phyloP scores from a whole-genome alignment of 2,797 vertebrate species.

The Artibeus lituratus region DNA sequence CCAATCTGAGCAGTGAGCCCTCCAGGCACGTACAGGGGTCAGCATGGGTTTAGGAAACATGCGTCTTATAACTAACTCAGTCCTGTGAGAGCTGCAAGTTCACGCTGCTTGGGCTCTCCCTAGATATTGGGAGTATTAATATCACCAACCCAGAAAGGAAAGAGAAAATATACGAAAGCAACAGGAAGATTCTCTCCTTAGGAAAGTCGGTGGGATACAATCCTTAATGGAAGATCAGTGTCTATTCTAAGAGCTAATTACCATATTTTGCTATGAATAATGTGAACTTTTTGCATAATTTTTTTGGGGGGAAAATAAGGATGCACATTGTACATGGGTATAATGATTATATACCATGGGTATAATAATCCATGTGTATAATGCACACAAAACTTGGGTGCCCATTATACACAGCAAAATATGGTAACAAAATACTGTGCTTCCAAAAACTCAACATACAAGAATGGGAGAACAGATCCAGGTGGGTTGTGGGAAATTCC shows the following conservation, averaged over 20 bases:
- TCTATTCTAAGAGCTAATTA: constrained; percentile 6
- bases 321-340: too few species aligned
- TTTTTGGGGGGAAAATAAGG: too few species aligned
- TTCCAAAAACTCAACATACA: neutral
- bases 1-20: neutral
- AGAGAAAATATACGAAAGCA: neutral
- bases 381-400: too few species aligned
- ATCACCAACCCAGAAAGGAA: neutral
- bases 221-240: neutral
- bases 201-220: neutral
- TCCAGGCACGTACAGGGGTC: neutral
- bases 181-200: neutral
- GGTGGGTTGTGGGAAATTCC: constrained; percentile 50
- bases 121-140: neutral
- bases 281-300: too few species aligned
- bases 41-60: neutral
- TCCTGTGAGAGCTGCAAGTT: neutral
- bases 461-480: neutral
- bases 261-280: too few species aligned
- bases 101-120: neutral
- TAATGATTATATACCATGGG: too few species aligned
- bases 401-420: too few species aligned
- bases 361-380: too few species aligned
- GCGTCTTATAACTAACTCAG: neutral
- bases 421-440: neutral